phyloP scores from a whole-genome alignment of 2,888 invertebrate genomes.

The Drosophila ezoana region DNA sequence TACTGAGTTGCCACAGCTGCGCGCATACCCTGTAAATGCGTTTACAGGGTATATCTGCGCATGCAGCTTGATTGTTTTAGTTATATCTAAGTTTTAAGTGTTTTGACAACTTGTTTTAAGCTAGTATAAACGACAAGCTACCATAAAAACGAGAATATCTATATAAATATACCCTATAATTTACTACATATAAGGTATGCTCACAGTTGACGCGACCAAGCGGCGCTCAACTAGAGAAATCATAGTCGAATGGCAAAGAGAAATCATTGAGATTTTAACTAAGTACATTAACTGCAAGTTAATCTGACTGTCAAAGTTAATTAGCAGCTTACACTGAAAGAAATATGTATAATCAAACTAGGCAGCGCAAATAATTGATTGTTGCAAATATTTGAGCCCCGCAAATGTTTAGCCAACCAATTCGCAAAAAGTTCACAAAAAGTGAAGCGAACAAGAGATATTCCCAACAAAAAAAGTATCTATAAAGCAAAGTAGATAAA shows the following conservation, averaged over 20 bases:
- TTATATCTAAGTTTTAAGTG: constrained; percentile 9
- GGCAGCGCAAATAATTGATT: constrained; percentile 24
- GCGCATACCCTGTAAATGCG: constrained; percentile 9
- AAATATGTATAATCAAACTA: constrained; percentile 11
- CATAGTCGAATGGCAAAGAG: background rate
- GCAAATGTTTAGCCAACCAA: constrained; percentile 53
- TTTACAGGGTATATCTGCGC: constrained; percentile 22
- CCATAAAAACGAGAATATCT: background rate
- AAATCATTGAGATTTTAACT: constrained; percentile 26
- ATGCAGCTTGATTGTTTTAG: constrained; percentile 6
- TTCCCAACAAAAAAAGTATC: background rate
- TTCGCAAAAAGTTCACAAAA: constrained; percentile 18
- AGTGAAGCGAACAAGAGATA: background rate
- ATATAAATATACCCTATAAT: constrained; percentile 25
- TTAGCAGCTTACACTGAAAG: constrained; percentile 25
- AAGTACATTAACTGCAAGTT: constrained; percentile 58
- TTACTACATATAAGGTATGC: constrained; percentile 16
- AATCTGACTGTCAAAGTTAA: constrained; percentile 64
- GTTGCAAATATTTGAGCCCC: constrained; percentile 57
- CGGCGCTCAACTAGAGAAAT: too few species aligned
- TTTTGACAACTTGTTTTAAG: constrained; percentile 17
- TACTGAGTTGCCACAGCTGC: constrained; percentile 15
- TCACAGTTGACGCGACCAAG: background rate
- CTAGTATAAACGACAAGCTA: background rate
- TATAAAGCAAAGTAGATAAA: constrained; percentile 1